Evolutionary conservation across 2,888 invertebrate genomes (phyloP).

Genomic region (Apamea crenata): DNA sequence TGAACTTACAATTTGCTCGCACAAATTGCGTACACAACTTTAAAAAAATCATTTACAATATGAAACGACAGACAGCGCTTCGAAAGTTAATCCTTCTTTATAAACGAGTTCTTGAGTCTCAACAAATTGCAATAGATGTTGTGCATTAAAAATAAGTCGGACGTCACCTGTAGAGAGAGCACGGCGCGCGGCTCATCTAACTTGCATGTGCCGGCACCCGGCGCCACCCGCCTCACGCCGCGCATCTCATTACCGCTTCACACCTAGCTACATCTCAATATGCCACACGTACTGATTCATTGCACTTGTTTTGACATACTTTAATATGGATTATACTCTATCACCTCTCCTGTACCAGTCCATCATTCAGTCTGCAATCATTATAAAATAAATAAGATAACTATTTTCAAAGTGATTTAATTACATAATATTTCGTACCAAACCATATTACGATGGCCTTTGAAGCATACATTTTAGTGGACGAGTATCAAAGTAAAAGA

Average conservation of each 20-base stretch:
- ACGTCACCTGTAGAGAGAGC: constrained; percentile 79
- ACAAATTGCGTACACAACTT: neutral
- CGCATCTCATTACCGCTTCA: constrained; percentile 75
- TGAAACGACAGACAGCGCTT: constrained; percentile 21
- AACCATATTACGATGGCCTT: constrained; percentile 70
- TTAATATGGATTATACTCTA: neutral
- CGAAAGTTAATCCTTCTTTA: constrained; percentile 45
- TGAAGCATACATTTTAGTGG: constrained; percentile 79
- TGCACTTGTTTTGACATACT: constrained; percentile 10
- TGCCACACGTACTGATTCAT: constrained; percentile 41
- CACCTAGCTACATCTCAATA: constrained; percentile 48
- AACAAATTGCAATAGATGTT: constrained; percentile 73
- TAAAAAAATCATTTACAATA: neutral
- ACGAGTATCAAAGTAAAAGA: constrained; percentile 78
- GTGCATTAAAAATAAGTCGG: constrained; percentile 81
- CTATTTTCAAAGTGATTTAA: constrained; percentile 4
- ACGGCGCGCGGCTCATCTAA: constrained; percentile 78
- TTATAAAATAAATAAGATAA: neutral
- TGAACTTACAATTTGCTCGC: neutral
- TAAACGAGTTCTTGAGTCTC: constrained; percentile 57
- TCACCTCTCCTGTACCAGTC: neutral
- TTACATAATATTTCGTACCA: constrained; percentile 5
- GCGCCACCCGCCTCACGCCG: constrained; percentile 68
- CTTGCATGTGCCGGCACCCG: constrained; percentile 80
- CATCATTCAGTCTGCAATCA: neutral